Base-by-base conservation (phyloP, 2,888 invertebrate species). In the Pinctada fucata region DNA sequence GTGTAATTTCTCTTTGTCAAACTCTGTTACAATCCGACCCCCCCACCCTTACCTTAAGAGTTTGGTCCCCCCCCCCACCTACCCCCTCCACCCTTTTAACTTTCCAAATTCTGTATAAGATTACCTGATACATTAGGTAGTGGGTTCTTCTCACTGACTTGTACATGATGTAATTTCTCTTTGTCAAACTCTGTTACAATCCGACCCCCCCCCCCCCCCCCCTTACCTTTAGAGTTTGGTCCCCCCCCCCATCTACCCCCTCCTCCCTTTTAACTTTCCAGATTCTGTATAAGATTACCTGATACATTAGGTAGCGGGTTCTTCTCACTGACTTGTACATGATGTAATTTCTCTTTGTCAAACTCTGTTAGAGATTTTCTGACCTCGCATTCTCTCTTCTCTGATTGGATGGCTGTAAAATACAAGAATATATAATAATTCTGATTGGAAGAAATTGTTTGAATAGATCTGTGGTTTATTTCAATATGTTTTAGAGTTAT, bases 281-380 rank as follows among this genome's bases (percentile, higher is more conserved):
- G 31, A 31, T 31, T 31, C 31, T 31, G 31, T 31, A 31, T n/a
- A n/a, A n/a, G n/a, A n/a, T 10, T 70, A 81, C 81, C 81, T 78
- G 75, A 51, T 48, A 65, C 31, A 70, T 75, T 76, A 48, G 81
- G 81, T 45, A 81, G 75, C 8, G 76, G 73, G 52, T 81, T 78
- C 65, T 81, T 81, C 65, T 76, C 78, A 6, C 78, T 66, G 4
- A 73, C 70, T 63, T 65, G 4, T 45, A 78, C 69, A 70, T 78
- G 75, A 52, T 75, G 65, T 63, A 81, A 72, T 47, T 78, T 78
- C 45, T 67, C 69, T 73, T 75, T 78, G 51, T 81, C 78, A 76
- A 81, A 81, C 10, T 75, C 81, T 31, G 72, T 73, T 52, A 81
- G 49, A 0, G 81, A 81, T 64, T 78, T 78, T 58, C 78, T 72